Evolutionary conservation across 2,797 vertebrate species (phyloP), one percentile per base, ranked within the genome.

Genomic region (Phrynocephalus vlangalii): DNA sequence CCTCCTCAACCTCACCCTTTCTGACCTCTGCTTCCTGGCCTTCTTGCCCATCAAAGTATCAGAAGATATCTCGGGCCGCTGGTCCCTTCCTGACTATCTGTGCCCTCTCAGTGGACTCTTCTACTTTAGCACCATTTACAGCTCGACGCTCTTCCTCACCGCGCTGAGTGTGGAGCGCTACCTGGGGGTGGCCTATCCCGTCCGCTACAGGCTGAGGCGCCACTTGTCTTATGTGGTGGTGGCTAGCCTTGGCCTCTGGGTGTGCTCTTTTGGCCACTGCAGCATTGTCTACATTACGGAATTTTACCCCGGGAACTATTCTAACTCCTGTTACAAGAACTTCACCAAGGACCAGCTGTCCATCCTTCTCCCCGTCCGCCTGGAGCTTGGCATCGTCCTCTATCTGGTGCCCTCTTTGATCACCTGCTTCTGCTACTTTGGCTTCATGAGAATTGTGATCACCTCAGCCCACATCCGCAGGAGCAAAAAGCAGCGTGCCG

Each of bases 401-500:
- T 99, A 98, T 87, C 97, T 96, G 86, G 44, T 98, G 1, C 98
- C 98, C 3, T 96, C 98, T 80, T 0, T 98, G 67, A 96, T 98
- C 93, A 98, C 97, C 91, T 95, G 94, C 93, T 98, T 97, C 94
- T 98, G 98, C 95, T 99, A 98, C 48, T 83, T 96, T 82, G 97
- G 96, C 92, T 97, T 98, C 83, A 96, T 98, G 83, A 97, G 93
- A 89, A 96, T 98, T 79, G 94, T 98, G 11, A 94, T 97, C 6
- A 95, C 90, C 1, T 96, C 98, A 0, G 95, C 97, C 0, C 97
- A 97, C 79, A 97, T 98, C 70, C 91, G 93, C 10, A 83, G 93
- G 79, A 94, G 94, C 0, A 97, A 97, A 63, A 93, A 95, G 79
- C 97, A 96, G 85, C 96, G 98, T 0, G 97, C 98, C 50, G 96